Evolutionary conservation across 2,113 vertebrate genomes (phyloP).

Genomic region (Grus americana): DNA sequence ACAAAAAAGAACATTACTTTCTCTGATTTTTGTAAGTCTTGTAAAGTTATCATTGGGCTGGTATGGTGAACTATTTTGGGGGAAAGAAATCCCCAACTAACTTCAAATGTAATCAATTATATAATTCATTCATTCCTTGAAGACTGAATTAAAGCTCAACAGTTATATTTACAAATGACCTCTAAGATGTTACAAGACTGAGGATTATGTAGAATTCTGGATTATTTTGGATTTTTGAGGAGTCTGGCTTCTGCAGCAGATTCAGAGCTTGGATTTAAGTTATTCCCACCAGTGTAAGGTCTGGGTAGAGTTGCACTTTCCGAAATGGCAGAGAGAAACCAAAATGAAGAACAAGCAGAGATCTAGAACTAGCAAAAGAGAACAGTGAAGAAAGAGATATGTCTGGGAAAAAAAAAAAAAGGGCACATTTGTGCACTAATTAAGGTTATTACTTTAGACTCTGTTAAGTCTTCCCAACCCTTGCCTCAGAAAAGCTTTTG

Average conservation of each 20-base stretch:
- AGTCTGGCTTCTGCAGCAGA: not conserved
- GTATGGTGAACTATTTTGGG: not conserved
- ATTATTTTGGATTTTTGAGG: not conserved
- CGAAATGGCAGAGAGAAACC: not conserved
- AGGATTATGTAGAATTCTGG: not conserved
- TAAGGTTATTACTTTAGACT: not conserved
- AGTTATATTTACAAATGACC: not conserved
- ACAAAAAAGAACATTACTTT: not conserved
- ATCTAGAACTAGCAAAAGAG: not conserved
- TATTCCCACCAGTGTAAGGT: not conserved
- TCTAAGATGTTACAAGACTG: not conserved
- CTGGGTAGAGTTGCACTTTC: rapidly evolving
- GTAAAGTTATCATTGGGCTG: not conserved
- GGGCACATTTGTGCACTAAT: not conserved
- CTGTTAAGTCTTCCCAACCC: not conserved
- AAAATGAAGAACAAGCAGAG: not conserved
- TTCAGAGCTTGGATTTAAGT: not conserved
- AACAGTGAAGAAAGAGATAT: not conserved
- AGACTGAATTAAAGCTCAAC: not conserved
- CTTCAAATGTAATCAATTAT: not conserved
- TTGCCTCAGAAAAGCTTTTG: not conserved
- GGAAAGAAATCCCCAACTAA: not conserved
- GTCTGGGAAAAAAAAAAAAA: not conserved
- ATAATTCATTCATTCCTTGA: not conserved
- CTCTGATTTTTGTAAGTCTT: not conserved